phyloP scores from a whole-genome alignment of 2,888 invertebrate species.

The Thysanoteuthis rhombus region DNA sequence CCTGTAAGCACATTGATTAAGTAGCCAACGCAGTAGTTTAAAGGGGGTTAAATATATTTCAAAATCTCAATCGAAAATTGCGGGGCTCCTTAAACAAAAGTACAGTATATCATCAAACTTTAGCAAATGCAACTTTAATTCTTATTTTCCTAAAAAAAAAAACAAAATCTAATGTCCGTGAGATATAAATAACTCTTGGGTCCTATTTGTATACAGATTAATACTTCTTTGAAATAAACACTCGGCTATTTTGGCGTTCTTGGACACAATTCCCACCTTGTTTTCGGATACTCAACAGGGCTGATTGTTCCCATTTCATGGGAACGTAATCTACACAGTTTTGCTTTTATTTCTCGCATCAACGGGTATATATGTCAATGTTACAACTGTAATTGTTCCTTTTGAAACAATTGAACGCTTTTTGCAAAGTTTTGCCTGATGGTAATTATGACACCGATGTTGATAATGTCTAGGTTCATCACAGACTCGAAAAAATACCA shows the following conservation, averaged over 20 bases:
- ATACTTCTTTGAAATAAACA: not conserved
- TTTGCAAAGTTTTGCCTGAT: not conserved
- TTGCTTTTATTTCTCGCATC: not conserved
- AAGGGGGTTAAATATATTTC: too few relatives aligned
- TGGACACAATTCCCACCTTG: not conserved
- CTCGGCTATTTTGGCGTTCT: not conserved
- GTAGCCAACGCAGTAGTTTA: too few relatives aligned
- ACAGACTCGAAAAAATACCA: not conserved
- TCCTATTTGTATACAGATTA: not conserved
- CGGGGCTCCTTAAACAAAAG: too few relatives aligned
- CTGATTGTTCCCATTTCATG: not conserved
- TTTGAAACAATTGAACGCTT: not conserved
- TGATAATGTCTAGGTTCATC: not conserved
- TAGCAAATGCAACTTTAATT: too few relatives aligned
- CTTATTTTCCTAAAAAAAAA: too few relatives aligned
- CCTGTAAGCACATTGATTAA: too few relatives aligned
- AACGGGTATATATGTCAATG: not conserved
- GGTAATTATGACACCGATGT: not conserved
- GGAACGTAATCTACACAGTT: not conserved
- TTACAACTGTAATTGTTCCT: not conserved
- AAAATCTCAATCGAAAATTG: too few relatives aligned
- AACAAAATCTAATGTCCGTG: too few relatives aligned
- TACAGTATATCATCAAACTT: too few relatives aligned
- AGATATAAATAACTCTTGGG: too few relatives aligned
- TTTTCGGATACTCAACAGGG: not conserved